These are phyloP conservation scores for Elanoides forficatus DNA, from an alignment of 2,113 vertebrate species.

Conservation along the genomic window DNA sequence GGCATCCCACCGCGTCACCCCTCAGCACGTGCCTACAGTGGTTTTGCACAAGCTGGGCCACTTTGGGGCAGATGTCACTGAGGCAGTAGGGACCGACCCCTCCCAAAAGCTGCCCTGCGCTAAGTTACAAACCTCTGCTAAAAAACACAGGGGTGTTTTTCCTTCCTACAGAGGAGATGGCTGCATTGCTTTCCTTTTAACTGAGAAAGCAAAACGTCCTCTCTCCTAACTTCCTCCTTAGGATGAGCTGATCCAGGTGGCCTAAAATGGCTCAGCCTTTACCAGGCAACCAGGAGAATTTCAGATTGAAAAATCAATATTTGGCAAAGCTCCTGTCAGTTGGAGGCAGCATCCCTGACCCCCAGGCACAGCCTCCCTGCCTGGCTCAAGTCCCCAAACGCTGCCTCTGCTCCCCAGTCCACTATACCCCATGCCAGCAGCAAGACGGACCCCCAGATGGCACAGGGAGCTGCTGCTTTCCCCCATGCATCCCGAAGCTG, in stretches of 20 bases:
- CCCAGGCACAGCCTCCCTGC: not conserved
- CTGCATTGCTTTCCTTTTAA: not conserved
- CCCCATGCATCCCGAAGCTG: accelerated
- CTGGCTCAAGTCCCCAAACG: not conserved
- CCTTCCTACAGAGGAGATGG: not conserved
- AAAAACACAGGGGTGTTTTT: not conserved
- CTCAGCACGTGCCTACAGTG: accelerated
- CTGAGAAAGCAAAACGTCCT: not conserved
- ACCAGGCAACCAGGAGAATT: not conserved
- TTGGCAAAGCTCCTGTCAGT: not conserved
- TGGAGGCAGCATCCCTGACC: not conserved
- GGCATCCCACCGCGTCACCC: not conserved
- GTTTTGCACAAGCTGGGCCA: not conserved
- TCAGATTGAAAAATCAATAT: not conserved
- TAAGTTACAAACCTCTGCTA: not conserved
- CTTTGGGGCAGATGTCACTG: not conserved
- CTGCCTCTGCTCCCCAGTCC: not conserved
- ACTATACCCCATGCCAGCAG: not conserved
- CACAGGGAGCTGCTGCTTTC: not conserved
- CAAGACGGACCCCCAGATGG: accelerated
- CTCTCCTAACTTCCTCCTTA: not conserved
- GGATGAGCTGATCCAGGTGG: not conserved
- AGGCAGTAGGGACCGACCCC: not conserved
- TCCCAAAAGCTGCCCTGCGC: not conserved
- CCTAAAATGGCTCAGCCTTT: not conserved